phyloP scores from a whole-genome alignment of 2,797 vertebrate genomes.

The Denticeps clupeoides region DNA sequence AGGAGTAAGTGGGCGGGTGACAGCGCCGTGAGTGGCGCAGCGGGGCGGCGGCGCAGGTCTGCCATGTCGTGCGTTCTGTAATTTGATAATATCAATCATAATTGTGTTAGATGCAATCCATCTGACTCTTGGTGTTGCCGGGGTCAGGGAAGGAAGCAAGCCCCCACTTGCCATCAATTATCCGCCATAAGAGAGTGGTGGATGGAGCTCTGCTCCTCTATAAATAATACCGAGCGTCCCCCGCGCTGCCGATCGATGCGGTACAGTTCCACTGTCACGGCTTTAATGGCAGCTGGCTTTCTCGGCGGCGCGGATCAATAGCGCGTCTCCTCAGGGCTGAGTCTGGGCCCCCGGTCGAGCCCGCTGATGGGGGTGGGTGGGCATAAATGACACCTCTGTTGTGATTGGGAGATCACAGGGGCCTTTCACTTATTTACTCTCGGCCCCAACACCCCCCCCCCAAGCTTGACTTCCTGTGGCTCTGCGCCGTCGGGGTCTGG shows the following conservation, averaged over 20 bases:
- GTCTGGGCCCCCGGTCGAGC: slow-evolving; percentile 45
- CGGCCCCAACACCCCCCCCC: background rate
- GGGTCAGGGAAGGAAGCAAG: slow-evolving; percentile 78
- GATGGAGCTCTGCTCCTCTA: slow-evolving; percentile 65
- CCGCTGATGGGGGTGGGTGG: slow-evolving; percentile 28
- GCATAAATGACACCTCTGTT: slow-evolving; percentile 55
- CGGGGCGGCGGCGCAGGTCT: slow-evolving; percentile 44
- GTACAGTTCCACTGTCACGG: slow-evolving; percentile 79
- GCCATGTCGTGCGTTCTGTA: slow-evolving; percentile 57
- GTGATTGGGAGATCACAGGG: slow-evolving; percentile 42
- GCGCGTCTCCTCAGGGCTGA: slow-evolving; percentile 56
- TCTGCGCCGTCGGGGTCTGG: background rate
- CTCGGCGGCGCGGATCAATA: slow-evolving; percentile 74
- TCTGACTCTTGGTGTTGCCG: slow-evolving; percentile 72
- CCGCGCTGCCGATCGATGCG: slow-evolving; percentile 67
- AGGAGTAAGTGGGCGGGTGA: slow-evolving; percentile 33
- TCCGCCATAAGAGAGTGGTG: slow-evolving; percentile 68
- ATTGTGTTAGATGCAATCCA: slow-evolving; percentile 89
- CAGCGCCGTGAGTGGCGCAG: slow-evolving; percentile 58
- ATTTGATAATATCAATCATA: slow-evolving; percentile 89
- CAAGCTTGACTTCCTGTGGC: background rate
- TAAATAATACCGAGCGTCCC: slow-evolving; percentile 79
- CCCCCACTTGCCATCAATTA: slow-evolving; percentile 92
- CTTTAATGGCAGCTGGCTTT: slow-evolving; percentile 71
- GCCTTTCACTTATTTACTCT: slow-evolving; percentile 43